These are phyloP conservation scores for Ameiurus melas DNA, from an alignment of 2,113 vertebrate species.

Conservation along the genomic window DNA sequence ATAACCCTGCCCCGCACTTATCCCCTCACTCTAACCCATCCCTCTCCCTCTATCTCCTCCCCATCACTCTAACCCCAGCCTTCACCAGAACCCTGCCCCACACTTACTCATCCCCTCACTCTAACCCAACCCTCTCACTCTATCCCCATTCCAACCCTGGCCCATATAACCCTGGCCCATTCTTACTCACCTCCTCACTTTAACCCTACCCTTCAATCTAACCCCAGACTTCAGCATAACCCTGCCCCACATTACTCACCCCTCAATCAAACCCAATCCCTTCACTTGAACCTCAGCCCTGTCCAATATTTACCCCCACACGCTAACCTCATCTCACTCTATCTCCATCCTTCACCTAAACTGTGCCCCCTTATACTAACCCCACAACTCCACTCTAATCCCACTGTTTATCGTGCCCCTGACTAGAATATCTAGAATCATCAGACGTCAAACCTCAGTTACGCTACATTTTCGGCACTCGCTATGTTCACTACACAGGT, in stretches of 20 bases:
- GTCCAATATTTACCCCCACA: too few relatives aligned
- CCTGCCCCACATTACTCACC: too few relatives aligned
- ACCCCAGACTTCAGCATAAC: background rate
- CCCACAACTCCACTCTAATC: background rate
- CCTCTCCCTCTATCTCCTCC: too few relatives aligned
- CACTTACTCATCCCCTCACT: background rate
- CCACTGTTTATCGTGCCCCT: background rate
- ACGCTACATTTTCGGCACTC: background rate
- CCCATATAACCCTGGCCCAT: background rate
- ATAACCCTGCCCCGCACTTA: background rate
- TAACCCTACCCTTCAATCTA: background rate
- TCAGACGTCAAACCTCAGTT: background rate
- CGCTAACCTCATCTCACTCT: too few relatives aligned
- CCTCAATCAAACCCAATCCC: background rate
- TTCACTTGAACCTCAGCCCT: background rate
- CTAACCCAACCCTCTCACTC: background rate
- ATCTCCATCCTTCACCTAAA: background rate
- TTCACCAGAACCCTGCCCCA: background rate
- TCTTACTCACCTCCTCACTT: background rate
- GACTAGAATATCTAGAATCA: background rate
- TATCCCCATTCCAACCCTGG: background rate
- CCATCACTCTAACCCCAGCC: background rate
- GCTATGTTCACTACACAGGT: background rate
- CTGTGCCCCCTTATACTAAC: background rate
- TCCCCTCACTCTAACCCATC: background rate